Evolutionary conservation across 2,888 invertebrate species (phyloP).

Genomic region (Megamerina dolium): DNA sequence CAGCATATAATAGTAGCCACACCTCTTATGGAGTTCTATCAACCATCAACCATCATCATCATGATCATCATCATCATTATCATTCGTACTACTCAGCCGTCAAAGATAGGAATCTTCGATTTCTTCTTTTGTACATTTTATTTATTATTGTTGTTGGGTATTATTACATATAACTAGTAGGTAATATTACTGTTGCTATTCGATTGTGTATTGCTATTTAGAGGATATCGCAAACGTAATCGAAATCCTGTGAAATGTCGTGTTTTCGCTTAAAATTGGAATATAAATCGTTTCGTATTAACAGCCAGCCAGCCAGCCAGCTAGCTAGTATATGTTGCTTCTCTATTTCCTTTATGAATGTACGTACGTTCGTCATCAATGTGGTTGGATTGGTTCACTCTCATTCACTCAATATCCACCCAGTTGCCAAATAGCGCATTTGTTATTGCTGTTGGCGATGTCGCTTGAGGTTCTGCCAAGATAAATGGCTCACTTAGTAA

Average conservation of each 20-base stretch:
- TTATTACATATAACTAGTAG: too few relatives aligned
- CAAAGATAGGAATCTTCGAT: constrained; percentile 47
- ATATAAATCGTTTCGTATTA: constrained; percentile 41
- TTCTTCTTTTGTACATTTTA: constrained; percentile 19
- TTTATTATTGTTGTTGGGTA: neutral
- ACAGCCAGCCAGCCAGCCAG: too few relatives aligned
- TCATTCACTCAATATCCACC: too few relatives aligned
- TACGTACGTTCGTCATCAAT: constrained; percentile 22
- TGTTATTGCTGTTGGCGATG: constrained; percentile 22
- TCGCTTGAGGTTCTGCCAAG: constrained; percentile 40
- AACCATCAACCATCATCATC: neutral
- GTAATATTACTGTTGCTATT: too few relatives aligned
- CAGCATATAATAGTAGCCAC: constrained; percentile 43
- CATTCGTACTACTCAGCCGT: constrained; percentile 27
- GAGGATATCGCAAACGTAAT: constrained; percentile 16
- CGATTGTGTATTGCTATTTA: constrained; percentile 7
- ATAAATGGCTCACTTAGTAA: constrained; percentile 49
- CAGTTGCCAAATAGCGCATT: too few relatives aligned
- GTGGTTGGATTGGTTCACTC: neutral
- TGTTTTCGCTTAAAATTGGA: constrained; percentile 29
- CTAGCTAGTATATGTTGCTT: too few relatives aligned
- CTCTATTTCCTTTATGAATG: too few relatives aligned
- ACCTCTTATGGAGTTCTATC: constrained; percentile 22
- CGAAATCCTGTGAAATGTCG: constrained; percentile 23
- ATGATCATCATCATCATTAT: neutral